phyloP scores from a whole-genome alignment of 2,888 invertebrate genomes.

The Willowsia nigromaculata region DNA sequence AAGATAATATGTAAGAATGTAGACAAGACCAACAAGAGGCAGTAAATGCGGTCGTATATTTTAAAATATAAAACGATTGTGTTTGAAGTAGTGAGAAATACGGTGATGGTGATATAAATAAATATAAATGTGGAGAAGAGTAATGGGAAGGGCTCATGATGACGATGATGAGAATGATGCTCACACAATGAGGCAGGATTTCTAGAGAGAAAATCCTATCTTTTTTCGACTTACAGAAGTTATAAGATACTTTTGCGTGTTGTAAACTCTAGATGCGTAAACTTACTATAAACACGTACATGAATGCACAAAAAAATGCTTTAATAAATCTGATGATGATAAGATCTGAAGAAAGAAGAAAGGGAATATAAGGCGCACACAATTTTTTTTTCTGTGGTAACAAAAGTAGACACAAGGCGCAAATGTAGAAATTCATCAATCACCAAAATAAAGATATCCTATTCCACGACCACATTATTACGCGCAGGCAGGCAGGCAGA shows the following conservation, averaged over 20 bases:
- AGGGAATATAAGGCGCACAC: constrained; percentile 6
- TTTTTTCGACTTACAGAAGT: background rate
- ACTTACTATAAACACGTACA: background rate
- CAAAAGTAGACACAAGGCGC: constrained; percentile 9
- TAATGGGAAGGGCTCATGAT: background rate
- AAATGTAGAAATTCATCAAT: constrained; percentile 59
- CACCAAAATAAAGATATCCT: constrained; percentile 66
- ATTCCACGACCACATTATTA: constrained; percentile 19
- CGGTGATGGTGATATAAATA: constrained; percentile 1
- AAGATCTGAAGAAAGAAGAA: constrained; percentile 58
- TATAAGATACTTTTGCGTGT: background rate
- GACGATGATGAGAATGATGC: background rate
- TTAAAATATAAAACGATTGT: background rate
- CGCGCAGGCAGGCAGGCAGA: background rate
- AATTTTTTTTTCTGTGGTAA: background rate
- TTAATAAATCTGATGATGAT: constrained; percentile 66
- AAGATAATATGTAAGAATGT: background rate
- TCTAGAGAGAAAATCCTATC: background rate
- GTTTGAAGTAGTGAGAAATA: background rate
- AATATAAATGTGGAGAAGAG: background rate
- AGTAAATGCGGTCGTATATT: background rate
- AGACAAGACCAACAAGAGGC: background rate
- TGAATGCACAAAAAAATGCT: constrained; percentile 21
- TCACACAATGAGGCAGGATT: constrained; percentile 16
- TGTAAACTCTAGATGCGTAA: constrained; percentile 6